These are phyloP conservation scores for Chironomus tentans DNA, from an alignment of 2,888 invertebrate genomes.

Conservation along the genomic window DNA sequence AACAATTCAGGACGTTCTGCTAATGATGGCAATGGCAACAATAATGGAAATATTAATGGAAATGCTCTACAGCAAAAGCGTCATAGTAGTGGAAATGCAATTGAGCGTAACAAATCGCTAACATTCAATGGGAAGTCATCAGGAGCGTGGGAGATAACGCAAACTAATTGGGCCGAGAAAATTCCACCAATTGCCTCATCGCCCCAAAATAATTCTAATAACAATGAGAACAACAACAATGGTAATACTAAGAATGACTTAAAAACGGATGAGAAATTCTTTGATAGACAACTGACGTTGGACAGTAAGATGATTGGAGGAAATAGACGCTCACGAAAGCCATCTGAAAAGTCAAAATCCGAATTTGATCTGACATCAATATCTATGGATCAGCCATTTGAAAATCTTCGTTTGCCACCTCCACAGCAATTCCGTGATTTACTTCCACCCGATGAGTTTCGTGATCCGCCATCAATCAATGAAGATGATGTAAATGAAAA, in stretches of 20 bases:
- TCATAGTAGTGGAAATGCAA: slow-evolving; percentile 26
- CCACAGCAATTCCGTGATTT: slow-evolving; percentile 77
- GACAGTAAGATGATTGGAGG: slow-evolving; percentile 40
- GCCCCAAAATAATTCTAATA: neutral
- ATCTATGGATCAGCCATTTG: slow-evolving; percentile 53
- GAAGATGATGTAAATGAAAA: slow-evolving; percentile 1
- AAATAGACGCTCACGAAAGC: slow-evolving; percentile 23
- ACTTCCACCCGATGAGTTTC: slow-evolving; percentile 65
- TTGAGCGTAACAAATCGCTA: slow-evolving; percentile 27
- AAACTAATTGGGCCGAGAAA: slow-evolving; percentile 31
- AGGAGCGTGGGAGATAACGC: slow-evolving; percentile 22
- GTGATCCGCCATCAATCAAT: slow-evolving; percentile 44
- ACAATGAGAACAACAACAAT: slow-evolving; percentile 29
- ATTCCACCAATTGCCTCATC: slow-evolving; percentile 28
- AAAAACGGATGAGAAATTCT: slow-evolving; percentile 42
- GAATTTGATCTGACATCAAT: slow-evolving; percentile 49
- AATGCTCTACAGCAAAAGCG: slow-evolving; percentile 19
- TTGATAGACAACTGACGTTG: slow-evolving; percentile 45
- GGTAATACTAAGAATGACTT: no score
- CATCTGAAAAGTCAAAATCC: slow-evolving; percentile 48
- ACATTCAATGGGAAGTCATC: slow-evolving; percentile 27
- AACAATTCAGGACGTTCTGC: neutral
- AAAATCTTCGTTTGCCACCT: slow-evolving; percentile 63
- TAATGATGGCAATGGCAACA: neutral
- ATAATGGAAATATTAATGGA: neutral